A percentile compares a stretch with the other conserved stretches of the same genome.
These are phyloP conservation scores for Mylabris phalerata DNA, from an alignment of 1,140 invertebrate species.

Conservation along the genomic window DNA sequence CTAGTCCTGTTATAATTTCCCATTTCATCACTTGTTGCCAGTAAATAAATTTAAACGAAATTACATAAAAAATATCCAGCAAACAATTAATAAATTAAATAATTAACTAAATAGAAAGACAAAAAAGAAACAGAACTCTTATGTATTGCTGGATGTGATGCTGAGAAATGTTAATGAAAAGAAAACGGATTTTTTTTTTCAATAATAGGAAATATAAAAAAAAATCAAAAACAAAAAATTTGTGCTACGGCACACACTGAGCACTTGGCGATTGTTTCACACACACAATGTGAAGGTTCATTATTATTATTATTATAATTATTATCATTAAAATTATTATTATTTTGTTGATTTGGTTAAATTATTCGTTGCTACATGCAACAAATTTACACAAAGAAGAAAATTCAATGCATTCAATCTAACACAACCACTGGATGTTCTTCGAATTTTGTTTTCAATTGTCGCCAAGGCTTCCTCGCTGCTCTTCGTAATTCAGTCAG, in stretches of 20 bases:
- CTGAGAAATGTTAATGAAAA: too few relatives aligned
- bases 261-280: conserved; percentile 17
- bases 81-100: conserved; percentile 1
- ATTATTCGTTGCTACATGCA: too few relatives aligned
- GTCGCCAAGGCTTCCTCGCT: conserved; percentile 85
- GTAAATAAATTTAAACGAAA: conserved; percentile 22
- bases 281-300: too few relatives aligned
- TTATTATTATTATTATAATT: too few relatives aligned
- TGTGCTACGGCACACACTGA: conserved; percentile 17
- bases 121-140: background rate
- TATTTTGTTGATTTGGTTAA: too few relatives aligned
- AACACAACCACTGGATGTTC: conserved; percentile 38
- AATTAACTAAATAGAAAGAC: background rate
- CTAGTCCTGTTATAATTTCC: conserved; percentile 21
- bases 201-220: too few relatives aligned
- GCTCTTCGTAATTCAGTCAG: conserved; percentile 76
- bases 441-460: conserved; percentile 46
- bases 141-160: too few relatives aligned
- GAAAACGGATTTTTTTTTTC: too few relatives aligned
- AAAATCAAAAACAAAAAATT: too few relatives aligned
- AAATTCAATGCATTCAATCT: conserved; percentile 31
- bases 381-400: background rate
- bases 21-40: conserved; percentile 23
- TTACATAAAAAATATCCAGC: conserved; percentile 18
- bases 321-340: too few relatives aligned